Base-by-base conservation (phyloP, 2,888 invertebrate species). In the Argyresthia albistria region DNA sequence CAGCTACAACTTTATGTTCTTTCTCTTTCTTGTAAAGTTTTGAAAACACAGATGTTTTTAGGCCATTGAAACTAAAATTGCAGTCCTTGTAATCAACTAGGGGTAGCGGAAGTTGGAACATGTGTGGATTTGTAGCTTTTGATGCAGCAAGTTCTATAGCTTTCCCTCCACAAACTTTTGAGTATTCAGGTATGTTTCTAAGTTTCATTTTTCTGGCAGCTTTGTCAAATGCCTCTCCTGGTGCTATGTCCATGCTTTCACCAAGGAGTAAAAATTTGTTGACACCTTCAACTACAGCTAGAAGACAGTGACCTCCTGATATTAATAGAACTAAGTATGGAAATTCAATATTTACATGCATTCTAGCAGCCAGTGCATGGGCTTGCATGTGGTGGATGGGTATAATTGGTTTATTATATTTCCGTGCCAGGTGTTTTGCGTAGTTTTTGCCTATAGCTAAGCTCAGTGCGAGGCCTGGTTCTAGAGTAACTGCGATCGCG, bases 331-430 rank as follows among this genome's bases (percentile, higher is more conserved):
- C 95, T 56, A 99, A 80, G 80, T 93, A 99, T 49, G 99, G 99
- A 86, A 95, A 98, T 48, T 90, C 76, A 52, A 97, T 84, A 62
- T 91, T 70, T 67, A 91, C 65, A 43, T 84, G 81, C 92, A 98
- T 93, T 73, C 98, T 90, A 8, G 92, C 93, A 37, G 95, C 95
- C 53, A 99, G 83, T 10, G 99, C 98, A 88, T 99, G 99, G 1
- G 99, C 99, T 87, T 98, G 93, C 99, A 99, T 99, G 65, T 99
- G 99, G 82, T 99, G 99, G 58, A 99, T 95, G 0, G 99, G 98
- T 70, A 99, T 96, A 53, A 99, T 89, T 0, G 98, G 98, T 74
- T 93, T 95, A 0, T 89, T 86, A 59, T 90, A 87, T 50, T 84
- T 75, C 51, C 89, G 82, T 3, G 93, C 92, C 52, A 97, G 78